Evolutionary conservation across 2,888 invertebrate species (phyloP).

Genomic region (Hyposoter didymator): DNA sequence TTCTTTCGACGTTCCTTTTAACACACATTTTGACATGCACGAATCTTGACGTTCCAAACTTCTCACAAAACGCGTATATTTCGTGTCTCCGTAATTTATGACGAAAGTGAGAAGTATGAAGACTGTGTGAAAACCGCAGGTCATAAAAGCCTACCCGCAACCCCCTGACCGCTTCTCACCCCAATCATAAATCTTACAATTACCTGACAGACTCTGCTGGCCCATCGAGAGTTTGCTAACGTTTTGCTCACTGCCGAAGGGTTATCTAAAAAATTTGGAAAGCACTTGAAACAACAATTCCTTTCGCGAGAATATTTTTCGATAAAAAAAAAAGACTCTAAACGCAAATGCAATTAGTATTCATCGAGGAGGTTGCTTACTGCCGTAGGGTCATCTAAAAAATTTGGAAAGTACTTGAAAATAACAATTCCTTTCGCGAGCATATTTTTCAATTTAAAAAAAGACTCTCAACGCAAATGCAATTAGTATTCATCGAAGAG

Average conservation of each 20-base stretch:
- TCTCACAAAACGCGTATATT: conserved; percentile 13
- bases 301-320: neutral
- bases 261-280: neutral
- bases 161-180: conserved; percentile 56
- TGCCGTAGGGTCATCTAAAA: neutral
- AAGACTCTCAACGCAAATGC: neutral
- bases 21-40: neutral
- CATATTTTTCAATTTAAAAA: neutral
- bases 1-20: neutral
- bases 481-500: neutral
- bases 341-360: neutral
- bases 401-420: neutral
- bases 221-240: neutral
- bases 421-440: neutral
- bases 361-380: neutral
- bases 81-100: conserved; percentile 71
- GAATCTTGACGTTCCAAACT: conserved; percentile 35
- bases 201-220: conserved; percentile 49
- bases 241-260: neutral
- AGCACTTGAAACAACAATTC: neutral
- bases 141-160: conserved; percentile 73
- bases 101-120: conserved; percentile 60
- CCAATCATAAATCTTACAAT: conserved; percentile 56
- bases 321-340: neutral
- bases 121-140: conserved; percentile 75